Evolutionary conservation across 2,113 vertebrate genomes (phyloP).

Genomic region (Crypturellus undulatus): DNA sequence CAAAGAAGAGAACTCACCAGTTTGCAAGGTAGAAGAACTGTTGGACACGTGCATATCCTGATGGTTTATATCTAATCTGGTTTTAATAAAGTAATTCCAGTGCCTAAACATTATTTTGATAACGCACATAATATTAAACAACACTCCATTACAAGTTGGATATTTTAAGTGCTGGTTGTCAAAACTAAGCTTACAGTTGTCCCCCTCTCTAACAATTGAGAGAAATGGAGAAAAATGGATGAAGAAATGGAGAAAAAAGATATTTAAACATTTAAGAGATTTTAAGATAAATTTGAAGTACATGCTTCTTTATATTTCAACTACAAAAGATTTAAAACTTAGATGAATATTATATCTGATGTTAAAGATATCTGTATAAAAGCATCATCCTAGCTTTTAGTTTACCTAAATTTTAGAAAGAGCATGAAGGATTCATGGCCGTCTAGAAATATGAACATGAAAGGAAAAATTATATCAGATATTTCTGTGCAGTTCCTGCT

Average conservation of each 20-base stretch:
- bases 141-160: not conserved
- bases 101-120: not conserved
- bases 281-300: not conserved
- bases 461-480: fast-evolving
- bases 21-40: not conserved
- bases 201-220: not conserved
- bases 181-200: not conserved
- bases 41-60: not conserved
- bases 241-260: no score
- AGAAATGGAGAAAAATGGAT: not conserved
- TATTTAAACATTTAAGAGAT: not conserved
- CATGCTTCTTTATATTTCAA: not conserved
- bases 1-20: fast-evolving
- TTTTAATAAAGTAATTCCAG: not conserved
- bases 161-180: not conserved
- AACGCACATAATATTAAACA: not conserved
- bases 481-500: not conserved
- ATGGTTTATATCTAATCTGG: fast-evolving
- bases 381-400: not conserved
- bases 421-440: not conserved
- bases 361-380: not conserved
- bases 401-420: not conserved
- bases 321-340: not conserved
- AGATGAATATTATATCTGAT: not conserved
- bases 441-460: not conserved